Percentiles rank a stretch among this genome's conserved stretches.
These are phyloP conservation scores for Ochropacha duplaris DNA, from an alignment of 2,888 invertebrate species.

Conservation along the genomic window DNA sequence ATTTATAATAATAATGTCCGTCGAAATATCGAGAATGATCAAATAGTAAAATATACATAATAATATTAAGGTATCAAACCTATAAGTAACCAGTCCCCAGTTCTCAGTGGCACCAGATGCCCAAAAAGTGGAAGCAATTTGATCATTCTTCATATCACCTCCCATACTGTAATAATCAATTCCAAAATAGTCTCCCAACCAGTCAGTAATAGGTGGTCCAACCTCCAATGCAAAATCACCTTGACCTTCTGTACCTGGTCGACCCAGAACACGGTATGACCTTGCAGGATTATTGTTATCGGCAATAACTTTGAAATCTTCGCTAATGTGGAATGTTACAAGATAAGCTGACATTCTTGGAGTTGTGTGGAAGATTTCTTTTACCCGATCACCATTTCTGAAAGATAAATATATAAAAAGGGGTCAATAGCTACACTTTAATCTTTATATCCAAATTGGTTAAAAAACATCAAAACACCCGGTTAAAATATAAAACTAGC, in stretches of 20 bases:
- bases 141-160: constrained; percentile 68
- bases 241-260: constrained; percentile 63
- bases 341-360: constrained; percentile 92
- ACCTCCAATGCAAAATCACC: constrained; percentile 71
- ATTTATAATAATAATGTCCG: too few relatives aligned
- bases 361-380: constrained; percentile 80
- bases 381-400: constrained; percentile 55
- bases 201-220: constrained; percentile 64
- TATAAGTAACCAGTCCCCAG: constrained; percentile 76
- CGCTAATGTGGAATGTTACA: constrained; percentile 86
- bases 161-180: constrained; percentile 69
- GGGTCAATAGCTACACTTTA: too few relatives aligned
- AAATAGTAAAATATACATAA: background rate
- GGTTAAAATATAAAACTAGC: too few relatives aligned
- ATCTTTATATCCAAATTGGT: too few relatives aligned
- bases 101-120: constrained; percentile 79
- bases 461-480: background rate
- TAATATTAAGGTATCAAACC: constrained; percentile 38
- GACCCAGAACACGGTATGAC: constrained; percentile 68
- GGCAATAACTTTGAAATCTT: constrained; percentile 66
- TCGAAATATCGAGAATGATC: background rate
- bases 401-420: constrained; percentile 15
- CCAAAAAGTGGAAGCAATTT: constrained; percentile 74
- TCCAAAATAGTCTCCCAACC: constrained; percentile 65
- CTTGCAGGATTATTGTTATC: constrained; percentile 47